Base-by-base conservation (phyloP, 1,140 invertebrate species). In the Augochlora pura region DNA sequence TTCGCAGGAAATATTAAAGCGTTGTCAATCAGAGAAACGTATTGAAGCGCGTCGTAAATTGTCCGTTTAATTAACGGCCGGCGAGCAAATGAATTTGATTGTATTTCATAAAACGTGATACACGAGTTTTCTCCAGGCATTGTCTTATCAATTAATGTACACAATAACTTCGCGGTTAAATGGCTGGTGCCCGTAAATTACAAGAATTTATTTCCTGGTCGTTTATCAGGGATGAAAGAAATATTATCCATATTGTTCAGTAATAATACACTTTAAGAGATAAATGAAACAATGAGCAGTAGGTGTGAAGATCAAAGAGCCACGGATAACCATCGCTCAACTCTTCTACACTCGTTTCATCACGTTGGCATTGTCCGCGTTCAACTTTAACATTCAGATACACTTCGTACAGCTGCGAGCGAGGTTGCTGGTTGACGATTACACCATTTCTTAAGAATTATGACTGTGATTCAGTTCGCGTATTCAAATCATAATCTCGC, bases 231-330 rank as follows among this genome's bases (percentile, higher is more conserved):
- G 23, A 60, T 60, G 23, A 25, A 27, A 60, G 54, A 57, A 57
- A n/a, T 57, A 57, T 57, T n/a, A 9, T 57, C 21, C 21, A 57
- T n/a, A 57, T n/a, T 57, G 21, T 57, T n/a, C 54, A 8, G 54
- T 9, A n/a, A 9, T 57, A 57, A n/a, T n/a, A 38, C 27, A 8
- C 16, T 18, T 63, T 52, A 27, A 67, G 54, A 42, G 46, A 42
- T 27, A n/a, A 2, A 32, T 25, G 18, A 32, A 25, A 62, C 32
- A 23, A 57, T 69, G 25, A 52, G 2, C 73, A 65, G 18, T 74
- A 74, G 62, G 72, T 25, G 72, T 54, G 62, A 32, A 74, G 72
- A 57, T 75, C 63, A 75, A 67, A 75, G 66, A 42, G 54, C 46
- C 63, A 42, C 38, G 2, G 27, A 42, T 46, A 64, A 64, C n/a